Percentiles rank a stretch among this genome's conserved stretches.
Evolutionary conservation across 2,888 invertebrate genomes (phyloP).

Genomic region (Orthonychiurus folsomi): DNA sequence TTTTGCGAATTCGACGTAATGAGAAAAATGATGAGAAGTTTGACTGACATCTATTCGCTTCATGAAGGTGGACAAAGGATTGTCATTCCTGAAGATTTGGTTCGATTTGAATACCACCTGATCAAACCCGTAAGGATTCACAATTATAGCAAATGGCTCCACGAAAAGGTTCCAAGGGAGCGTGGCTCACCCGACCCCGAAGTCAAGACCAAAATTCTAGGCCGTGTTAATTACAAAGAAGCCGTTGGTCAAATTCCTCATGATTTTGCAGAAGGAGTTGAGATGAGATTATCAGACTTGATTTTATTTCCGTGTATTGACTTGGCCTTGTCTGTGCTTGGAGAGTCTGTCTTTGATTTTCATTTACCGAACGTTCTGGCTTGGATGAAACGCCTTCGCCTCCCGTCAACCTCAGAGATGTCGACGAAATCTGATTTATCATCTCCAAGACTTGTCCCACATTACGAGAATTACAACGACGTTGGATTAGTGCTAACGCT

Average conservation of each 20-base stretch:
- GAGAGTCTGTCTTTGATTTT: conserved; percentile 40
- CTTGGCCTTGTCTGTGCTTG: conserved; percentile 49
- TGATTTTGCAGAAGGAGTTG: conserved; percentile 71
- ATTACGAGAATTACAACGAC: too few relatives aligned
- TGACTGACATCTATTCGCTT: background rate
- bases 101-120: conserved; percentile 75
- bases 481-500: background rate
- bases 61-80: too few relatives aligned
- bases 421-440: background rate
- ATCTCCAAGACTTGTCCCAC: background rate
- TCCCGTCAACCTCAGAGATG: too few relatives aligned
- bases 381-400: conserved; percentile 58
- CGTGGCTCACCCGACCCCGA: background rate
- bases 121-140: conserved; percentile 72
- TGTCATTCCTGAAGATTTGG: conserved; percentile 58
- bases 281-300: conserved; percentile 72
- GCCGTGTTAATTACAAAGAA: background rate
- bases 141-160: conserved; percentile 68
- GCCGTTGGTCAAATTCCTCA: conserved; percentile 47
- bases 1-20: conserved; percentile 79
- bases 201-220: background rate
- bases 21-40: conserved; percentile 43
- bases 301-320: conserved; percentile 64
- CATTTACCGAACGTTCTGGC: conserved; percentile 55
- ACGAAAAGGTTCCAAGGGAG: conserved; percentile 44